These are phyloP conservation scores for Cyclura pinguis DNA, from an alignment of 2,797 vertebrate species.

Conservation along the genomic window DNA sequence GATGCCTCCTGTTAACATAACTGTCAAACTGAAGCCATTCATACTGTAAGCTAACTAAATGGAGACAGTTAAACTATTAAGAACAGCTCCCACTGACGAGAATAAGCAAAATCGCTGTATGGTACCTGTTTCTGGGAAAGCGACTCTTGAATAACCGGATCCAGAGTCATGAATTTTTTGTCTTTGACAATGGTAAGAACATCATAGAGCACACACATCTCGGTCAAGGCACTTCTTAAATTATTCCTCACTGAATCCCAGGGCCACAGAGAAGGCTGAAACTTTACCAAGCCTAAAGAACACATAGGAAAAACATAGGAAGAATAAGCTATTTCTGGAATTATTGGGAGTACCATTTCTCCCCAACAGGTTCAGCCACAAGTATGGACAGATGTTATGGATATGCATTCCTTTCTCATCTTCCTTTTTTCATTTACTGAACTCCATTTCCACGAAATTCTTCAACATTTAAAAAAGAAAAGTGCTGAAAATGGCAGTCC, in stretches of 20 bases:
- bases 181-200: slow-evolving; percentile 96
- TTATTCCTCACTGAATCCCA: slow-evolving; percentile 98
- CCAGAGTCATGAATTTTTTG: slow-evolving; percentile 97
- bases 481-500: not conserved
- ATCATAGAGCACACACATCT: slow-evolving; percentile 97
- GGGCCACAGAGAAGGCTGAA: slow-evolving; percentile 97
- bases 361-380: not conserved
- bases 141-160: slow-evolving; percentile 92
- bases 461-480: not conserved
- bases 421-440: not conserved
- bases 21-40: not conserved
- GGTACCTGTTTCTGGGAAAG: slow-evolving; percentile 82
- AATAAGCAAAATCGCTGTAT: not conserved
- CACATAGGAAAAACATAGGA: not conserved
- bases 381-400: not conserved
- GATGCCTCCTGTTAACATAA: not conserved
- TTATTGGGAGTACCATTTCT: not conserved
- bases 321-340: not conserved
- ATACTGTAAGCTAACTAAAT: not conserved
- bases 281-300: slow-evolving; percentile 89
- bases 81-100: not conserved
- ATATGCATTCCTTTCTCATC: not conserved
- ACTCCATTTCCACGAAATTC: not conserved
- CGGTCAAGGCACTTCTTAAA: slow-evolving; percentile 90
- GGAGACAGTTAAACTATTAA: no score